Evolutionary conservation across 2,113 vertebrate species (phyloP).

Genomic region (Hydrolagus affinis): DNA sequence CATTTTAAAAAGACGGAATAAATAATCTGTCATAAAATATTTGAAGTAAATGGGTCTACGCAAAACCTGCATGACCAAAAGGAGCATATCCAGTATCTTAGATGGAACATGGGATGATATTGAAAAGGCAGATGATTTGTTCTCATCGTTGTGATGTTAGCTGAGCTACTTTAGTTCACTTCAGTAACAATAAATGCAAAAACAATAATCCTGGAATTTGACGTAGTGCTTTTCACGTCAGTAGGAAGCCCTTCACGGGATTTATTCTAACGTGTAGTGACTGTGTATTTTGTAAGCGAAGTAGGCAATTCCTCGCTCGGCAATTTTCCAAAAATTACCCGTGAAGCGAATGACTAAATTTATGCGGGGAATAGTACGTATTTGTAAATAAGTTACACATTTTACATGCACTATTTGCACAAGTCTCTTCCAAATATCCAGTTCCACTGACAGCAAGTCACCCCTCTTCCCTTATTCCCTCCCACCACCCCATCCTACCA

Average conservation of each 20-base stretch:
- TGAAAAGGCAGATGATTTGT: background rate
- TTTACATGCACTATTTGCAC: too few species aligned
- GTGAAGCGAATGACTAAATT: too few species aligned
- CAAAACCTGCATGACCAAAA: background rate
- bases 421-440: too few species aligned
- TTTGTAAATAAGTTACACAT: too few species aligned
- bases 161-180: background rate
- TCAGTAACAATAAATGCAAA: background rate
- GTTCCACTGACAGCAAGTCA: background rate
- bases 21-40: background rate
- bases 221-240: too few species aligned
- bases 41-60: background rate
- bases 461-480: background rate
- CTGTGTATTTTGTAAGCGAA: too few species aligned
- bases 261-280: too few species aligned
- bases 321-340: too few species aligned
- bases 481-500: background rate
- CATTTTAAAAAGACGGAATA: background rate
- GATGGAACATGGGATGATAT: background rate
- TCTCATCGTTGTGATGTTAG: background rate
- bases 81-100: background rate
- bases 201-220: too few species aligned
- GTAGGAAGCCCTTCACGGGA: too few species aligned
- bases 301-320: too few species aligned
- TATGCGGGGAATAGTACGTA: too few species aligned